Conservation (phyloP, 1,140 invertebrate species). For the Helicoverpa armigera region DNA sequence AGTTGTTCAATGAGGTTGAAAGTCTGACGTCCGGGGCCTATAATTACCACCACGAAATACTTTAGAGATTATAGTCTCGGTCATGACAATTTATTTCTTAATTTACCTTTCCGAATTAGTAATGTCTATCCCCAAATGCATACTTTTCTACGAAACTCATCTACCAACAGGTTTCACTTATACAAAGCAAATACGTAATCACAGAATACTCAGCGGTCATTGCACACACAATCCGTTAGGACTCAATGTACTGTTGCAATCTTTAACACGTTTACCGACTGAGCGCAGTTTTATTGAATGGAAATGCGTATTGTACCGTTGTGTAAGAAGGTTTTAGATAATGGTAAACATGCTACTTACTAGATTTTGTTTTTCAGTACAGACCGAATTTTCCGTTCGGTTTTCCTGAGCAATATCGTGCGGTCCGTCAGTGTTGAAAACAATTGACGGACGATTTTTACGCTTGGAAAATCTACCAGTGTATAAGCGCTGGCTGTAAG, state of each 20-base stretch:
- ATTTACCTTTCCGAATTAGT: background rate
- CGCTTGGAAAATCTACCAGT: no score
- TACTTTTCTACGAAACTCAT: background rate
- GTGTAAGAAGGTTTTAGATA: background rate
- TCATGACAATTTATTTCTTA: background rate
- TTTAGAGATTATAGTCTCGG: no score
- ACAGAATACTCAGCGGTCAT: conserved; percentile 24
- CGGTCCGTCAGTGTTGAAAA: no score
- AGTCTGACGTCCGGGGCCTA: no score
- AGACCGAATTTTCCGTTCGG: no score
- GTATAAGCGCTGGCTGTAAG: no score
- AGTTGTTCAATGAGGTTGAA: no score
- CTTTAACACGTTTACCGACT: conserved; percentile 12
- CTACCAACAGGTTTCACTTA: background rate
- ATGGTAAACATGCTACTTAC: background rate
- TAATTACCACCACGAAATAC: no score
- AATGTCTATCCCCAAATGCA: background rate
- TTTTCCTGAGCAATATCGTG: no score
- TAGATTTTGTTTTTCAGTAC: no score
- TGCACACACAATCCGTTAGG: conserved; percentile 30
- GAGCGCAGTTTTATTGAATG: background rate
- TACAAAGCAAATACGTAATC: conserved; percentile 38
- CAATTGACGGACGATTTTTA: no score
- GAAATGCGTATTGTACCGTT: background rate
- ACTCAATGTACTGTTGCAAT: conserved; percentile 37